Evolutionary conservation across 2,113 vertebrate species (phyloP), one percentile per base, ranked within the genome.

Genomic region (Indicator indicator): DNA sequence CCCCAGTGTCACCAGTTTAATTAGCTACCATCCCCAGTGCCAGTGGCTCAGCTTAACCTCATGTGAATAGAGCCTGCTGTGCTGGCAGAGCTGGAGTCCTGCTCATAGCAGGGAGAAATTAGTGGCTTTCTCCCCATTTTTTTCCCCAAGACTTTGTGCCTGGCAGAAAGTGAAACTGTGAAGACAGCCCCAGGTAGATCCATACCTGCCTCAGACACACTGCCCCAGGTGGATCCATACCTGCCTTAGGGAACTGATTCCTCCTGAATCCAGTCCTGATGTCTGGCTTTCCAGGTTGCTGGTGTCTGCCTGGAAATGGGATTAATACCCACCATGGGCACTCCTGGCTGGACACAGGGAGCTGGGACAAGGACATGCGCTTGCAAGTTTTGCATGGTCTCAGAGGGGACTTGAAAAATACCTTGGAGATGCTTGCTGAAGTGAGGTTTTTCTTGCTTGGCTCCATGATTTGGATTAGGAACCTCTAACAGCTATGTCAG

Each of bases 1-100:
- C 44, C 80, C 91, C 85, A 83, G 74, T 69, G 72, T 13, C 71
- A 70, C 87, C 85, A 73, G 64, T 83, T 91, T 89, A 87, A 94
- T 84, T 83, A 85, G 24, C 75, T 72, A 74, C 63, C 27, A 19
- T 9, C 42, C 70, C 73, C 81, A 75, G 75, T 79, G 87, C 55
- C 74, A 44, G 68, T 4, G 1, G 87, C 50, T 87, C 71, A 83
- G 71, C 67, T 94, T 78, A 90, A 26, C 73, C 54, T 81, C 30
- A n/a, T 7, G 27, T 1, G 12, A 30, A 46, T 23, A 73, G 60
- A 62, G 13, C n/a, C 55, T 2, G 4, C 56, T 83, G 63, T 33
- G 27, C 59, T 27, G 23, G 58, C 52, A 6, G 2, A 78, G 75
- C 67, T 72, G 75, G 55, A 46, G 21, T 81, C 64, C 52, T 44